phyloP scores from a whole-genome alignment of 2,888 invertebrate genomes.

The Alviniconcha strummeri region DNA sequence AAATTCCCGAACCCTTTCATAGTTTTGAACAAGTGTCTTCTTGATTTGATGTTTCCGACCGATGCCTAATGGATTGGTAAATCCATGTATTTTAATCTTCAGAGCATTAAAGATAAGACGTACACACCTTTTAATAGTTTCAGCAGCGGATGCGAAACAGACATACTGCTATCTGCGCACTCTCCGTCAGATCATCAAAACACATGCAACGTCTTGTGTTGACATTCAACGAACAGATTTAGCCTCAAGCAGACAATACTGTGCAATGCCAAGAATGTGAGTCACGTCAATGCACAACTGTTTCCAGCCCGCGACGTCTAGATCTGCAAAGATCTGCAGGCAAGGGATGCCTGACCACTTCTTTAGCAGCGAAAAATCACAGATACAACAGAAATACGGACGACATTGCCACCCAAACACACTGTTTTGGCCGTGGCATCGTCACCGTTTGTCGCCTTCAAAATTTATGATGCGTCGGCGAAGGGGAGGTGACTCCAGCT shows the following conservation, averaged over 20 bases:
- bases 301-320: background rate
- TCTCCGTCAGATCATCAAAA: background rate
- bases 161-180: constrained; percentile 71
- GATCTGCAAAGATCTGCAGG: no score
- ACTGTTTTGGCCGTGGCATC: constrained; percentile 11
- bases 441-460: background rate
- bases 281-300: background rate
- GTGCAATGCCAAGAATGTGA: background rate
- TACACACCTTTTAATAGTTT: constrained; percentile 76
- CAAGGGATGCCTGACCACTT: no score
- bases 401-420: background rate
- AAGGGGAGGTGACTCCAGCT: constrained; percentile 15
- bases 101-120: background rate
- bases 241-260: background rate
- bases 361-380: background rate
- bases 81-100: no score
- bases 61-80: background rate
- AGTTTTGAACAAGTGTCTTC: background rate
- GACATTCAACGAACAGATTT: background rate
- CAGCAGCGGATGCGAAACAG: constrained; percentile 78
- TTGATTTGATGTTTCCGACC: background rate
- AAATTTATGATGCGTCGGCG: constrained; percentile 16
- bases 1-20: no score
- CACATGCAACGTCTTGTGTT: background rate
- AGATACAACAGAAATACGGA: background rate